Base-by-base conservation (phyloP, 2,888 invertebrate species). In the Oconnorella tubifera region DNA sequence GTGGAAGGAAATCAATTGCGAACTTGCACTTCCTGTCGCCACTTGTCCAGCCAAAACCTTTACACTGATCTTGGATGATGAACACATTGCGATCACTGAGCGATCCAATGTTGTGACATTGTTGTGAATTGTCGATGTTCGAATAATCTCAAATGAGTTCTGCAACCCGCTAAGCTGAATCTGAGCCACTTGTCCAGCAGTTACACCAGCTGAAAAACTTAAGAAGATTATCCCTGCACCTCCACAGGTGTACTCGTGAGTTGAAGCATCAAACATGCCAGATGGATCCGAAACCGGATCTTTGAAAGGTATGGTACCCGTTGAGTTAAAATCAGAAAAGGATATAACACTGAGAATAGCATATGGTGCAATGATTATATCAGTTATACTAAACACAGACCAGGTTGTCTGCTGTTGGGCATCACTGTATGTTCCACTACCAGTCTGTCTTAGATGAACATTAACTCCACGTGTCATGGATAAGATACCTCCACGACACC, bases 301-400 rank as follows among this genome's bases (percentile, higher is more conserved):
- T 1, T 62, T 40, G 23, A 48, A 28, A 2, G 58, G 58, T 31
- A 50, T 63, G 19, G 40, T 31, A 33, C 56, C 56, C 4, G 33
- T 29, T 23, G 53, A 19, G 25, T 19, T 23, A 4, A 51, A 6
- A 23, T 6, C 14, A 6, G 6, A 6, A 25, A 19, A 6, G 25
- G 14, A 23, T 6, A 51, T 19, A 19, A 27, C 53, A 27, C 53
- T 51, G 48, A 66, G 23, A 1, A 40, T 6, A 1, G 27, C 23
- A 28, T 40, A 55, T 19, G 57, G 63, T 50, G 25, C 51, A 6
- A n/a, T 19, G 25, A 57, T 58, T 19, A 61, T 40, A 28, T 63
- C 62, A 10, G 57, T 50, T 23, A 66, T 23, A n/a, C 62, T 53
- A 62, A 66, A 66, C 51, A 62, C 50, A 1, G 66, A 66, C 66